Evolutionary conservation across 2,888 invertebrate genomes (phyloP), one percentile per base, ranked within the genome.

Genomic region (Thelaira solivaga): DNA sequence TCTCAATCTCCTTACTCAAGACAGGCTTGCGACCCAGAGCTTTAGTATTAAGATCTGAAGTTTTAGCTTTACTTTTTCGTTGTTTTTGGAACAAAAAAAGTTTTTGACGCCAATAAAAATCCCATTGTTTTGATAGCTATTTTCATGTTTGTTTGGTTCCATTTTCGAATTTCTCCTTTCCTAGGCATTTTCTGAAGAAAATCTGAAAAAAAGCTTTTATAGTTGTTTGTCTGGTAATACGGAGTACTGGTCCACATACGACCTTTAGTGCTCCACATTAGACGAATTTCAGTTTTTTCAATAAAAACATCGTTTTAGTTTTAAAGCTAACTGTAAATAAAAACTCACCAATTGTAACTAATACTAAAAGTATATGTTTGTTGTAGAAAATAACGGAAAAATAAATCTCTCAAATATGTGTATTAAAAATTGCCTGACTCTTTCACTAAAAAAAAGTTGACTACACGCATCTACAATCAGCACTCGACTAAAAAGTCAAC

Each of bases 1-100:
- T n/a, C n/a, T n/a, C 47, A 4, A 24, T 47, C n/a, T 24, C 47
- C 7, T 24, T 24, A 47, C 13, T 24, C n/a, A 64, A 22, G 6
- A 49, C 24, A 29, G 22, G 49, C 36, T 64, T 64, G 29, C 43
- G n/a, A 6, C 34, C 55, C 11, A 55, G 24, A 34, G 43, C 29
- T 20, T 10, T 11, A 39, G 55, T 26, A n/a, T 55, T 11, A 16
- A 45, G 55, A 53, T 36, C 22, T 43, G 22, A n/a, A 18, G 43
- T 11, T 11, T 31, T 51, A 11, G 11, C 47, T 18, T 57, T 31
- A 55, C 51, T 43, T 13, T 29, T 49, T n/a, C 24, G 53, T 65
- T 26, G 65, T 65, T 24, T 65, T 22, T 10, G 68, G 68, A 45
- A 47, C 57, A n/a, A 16, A 16, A 36, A 68, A 68, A 2, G 26